Percentiles rank a stretch among this genome's conserved stretches.
Conservation (phyloP, 2,888 invertebrate species). For the Anthrax anthrax region DNA sequence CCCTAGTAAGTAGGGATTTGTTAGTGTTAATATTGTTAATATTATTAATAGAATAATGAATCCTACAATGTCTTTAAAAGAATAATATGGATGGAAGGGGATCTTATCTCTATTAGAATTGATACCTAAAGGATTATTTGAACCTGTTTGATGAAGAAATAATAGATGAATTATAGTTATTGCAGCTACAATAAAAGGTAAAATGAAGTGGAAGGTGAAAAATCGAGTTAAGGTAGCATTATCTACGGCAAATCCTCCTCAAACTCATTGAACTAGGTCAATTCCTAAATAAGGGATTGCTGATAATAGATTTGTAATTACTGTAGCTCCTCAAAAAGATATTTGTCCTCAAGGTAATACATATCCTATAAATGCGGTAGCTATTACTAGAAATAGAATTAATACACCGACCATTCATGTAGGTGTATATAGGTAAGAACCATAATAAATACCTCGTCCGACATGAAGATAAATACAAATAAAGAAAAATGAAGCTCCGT, state of each 20-base stretch:
- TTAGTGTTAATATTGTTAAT: slow-evolving; percentile 39
- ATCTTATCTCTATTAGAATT: slow-evolving; percentile 54
- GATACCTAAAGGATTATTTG: slow-evolving; percentile 50
- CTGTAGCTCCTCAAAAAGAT: slow-evolving; percentile 66
- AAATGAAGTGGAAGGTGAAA: slow-evolving; percentile 56
- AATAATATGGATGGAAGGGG: slow-evolving; percentile 51
- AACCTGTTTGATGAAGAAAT: slow-evolving; percentile 53
- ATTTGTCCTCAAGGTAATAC: slow-evolving; percentile 68
- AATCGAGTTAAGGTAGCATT: slow-evolving; percentile 61
- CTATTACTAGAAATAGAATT: slow-evolving; percentile 53
- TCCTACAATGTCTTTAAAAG: slow-evolving; percentile 48
- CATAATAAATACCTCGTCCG: slow-evolving; percentile 48
- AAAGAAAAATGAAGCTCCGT: slow-evolving; percentile 60
- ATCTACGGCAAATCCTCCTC: slow-evolving; percentile 61
- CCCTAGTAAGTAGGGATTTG: slow-evolving; percentile 44
- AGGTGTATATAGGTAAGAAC: slow-evolving; percentile 37
- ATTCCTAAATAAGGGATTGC: slow-evolving; percentile 54
- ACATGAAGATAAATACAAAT: slow-evolving; percentile 54
- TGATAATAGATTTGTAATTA: slow-evolving; percentile 62
- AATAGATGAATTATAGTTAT: slow-evolving; percentile 48
- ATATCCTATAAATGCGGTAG: slow-evolving; percentile 58
- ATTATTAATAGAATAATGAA: slow-evolving; percentile 41
- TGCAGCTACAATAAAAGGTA: slow-evolving; percentile 51
- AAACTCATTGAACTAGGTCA: slow-evolving; percentile 52
- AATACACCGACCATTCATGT: slow-evolving; percentile 52